Conservation (phyloP, 2,797 vertebrate genomes). For the Coracias cyanogaster region DNA sequence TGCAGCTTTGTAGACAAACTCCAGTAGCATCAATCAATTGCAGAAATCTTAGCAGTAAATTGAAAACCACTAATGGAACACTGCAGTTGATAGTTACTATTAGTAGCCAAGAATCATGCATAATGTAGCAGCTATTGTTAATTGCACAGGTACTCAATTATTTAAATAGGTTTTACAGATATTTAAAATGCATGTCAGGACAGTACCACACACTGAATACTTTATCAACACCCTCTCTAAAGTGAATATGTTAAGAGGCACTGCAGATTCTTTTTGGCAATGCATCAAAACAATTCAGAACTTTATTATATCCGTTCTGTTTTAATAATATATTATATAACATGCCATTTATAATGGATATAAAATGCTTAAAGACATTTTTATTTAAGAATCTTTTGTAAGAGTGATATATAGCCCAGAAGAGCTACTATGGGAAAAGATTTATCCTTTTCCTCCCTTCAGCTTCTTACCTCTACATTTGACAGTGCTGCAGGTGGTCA, state of each 20-base stretch:
- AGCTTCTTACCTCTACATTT: not conserved
- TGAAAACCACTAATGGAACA: conserved; percentile 36
- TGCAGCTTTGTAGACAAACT: not conserved
- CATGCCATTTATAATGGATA: not conserved
- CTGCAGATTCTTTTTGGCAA: not conserved
- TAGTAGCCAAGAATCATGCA: conserved; percentile 7
- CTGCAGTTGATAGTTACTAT: not conserved
- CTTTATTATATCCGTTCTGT: not conserved
- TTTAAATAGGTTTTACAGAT: conserved; percentile 9
- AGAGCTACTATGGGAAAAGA: not conserved
- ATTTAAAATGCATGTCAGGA: conserved; percentile 24
- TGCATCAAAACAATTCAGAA: not conserved
- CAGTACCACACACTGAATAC: not conserved
- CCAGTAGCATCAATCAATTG: not conserved
- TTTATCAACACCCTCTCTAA: not conserved
- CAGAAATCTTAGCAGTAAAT: conserved; percentile 14
- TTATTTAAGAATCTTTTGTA: not conserved
- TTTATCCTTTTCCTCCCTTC: not conserved
- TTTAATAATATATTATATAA: not conserved
- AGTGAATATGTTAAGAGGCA: not conserved
- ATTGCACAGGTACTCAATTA: not conserved
- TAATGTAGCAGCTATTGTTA: conserved; percentile 32
- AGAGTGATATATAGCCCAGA: not conserved
- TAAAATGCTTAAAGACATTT: not conserved
- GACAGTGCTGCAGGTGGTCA: not conserved